Base-by-base conservation (phyloP, 2,113 vertebrate genomes). In the Hippopotamus amphibius region DNA sequence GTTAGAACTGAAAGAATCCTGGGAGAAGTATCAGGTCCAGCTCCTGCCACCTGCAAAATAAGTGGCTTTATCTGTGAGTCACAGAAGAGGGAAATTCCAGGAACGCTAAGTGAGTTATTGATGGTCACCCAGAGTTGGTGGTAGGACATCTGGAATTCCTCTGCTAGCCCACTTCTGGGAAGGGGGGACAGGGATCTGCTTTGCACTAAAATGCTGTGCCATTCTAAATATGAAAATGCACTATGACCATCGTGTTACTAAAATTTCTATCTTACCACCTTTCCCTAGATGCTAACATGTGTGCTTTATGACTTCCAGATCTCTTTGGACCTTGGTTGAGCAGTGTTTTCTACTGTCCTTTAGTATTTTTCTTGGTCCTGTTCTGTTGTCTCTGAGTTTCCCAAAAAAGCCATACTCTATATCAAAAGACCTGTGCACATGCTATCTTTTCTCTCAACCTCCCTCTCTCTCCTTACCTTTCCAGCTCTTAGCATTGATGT, bases 1-100 rank as follows among this genome's bases (percentile, higher is more conserved):
- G 30, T 57, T 53, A 79, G 46, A 96, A 87, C 33, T 65, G 28
- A 86, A 93, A 69, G 37, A 96, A 65, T 95, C n/a, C 50, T 46
- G 43, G 82, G 66, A 59, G 81, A 74, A 90, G 41, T 7, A 55
- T 65, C 33, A 61, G 68, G 43, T 69, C 6, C 3, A 65, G 30
- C 43, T 41, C 24, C 63, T 82, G 72, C 46, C 68, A 14, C 24
- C 19, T 85, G 43, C 19, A n/a, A 61, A 16, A 4, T 17, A 28
- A 92, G 26, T 50, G 46, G 46, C 66, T 93, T 90, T 48, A 41
- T 81, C 21, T 80, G 5, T 65, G 66, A 89, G 37, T 87, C 85
- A 77, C 28, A 46, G 43, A 59, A 87, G 46, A 53, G 61, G 41
- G 59, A 86, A 76, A 50, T 82, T 77, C 53, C 37, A 94, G 21